Evolutionary conservation across 2,113 vertebrate genomes (phyloP).

Genomic region (Heteronetta atricapilla): DNA sequence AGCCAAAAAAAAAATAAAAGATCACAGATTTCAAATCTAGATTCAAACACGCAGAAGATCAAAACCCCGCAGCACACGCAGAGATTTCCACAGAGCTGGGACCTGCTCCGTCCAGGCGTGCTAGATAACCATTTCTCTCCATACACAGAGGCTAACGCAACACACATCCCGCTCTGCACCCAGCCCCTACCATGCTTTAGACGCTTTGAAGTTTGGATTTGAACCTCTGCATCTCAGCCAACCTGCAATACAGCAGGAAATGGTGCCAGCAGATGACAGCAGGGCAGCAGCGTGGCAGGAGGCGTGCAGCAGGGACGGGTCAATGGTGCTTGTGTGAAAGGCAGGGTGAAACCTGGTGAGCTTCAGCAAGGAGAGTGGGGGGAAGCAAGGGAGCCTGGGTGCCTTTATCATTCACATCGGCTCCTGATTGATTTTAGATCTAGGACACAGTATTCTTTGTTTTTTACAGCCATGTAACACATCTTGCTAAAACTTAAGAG

Average conservation of each 20-base stretch:
- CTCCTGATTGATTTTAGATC: background rate
- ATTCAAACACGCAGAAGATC: background rate
- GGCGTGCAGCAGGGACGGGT: background rate
- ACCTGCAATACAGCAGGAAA: background rate
- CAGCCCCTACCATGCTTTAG: fast-evolving
- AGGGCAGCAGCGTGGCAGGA: background rate
- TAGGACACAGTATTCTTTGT: background rate
- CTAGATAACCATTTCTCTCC: fast-evolving
- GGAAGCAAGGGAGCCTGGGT: background rate
- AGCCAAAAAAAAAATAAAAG: background rate
- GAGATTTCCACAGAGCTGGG: background rate
- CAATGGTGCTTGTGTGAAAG: background rate
- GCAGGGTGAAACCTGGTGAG: background rate
- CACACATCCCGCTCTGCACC: fast-evolving
- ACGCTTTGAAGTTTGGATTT: background rate
- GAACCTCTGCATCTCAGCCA: background rate
- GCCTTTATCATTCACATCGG: background rate
- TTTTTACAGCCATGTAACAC: background rate
- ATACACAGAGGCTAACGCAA: background rate
- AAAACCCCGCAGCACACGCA: background rate
- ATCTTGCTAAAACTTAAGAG: background rate
- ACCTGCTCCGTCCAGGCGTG: background rate
- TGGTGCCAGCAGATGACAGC: background rate
- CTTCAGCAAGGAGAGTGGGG: no score
- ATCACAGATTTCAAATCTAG: background rate